A percentile compares a stretch with the other conserved stretches of the same genome.
These are phyloP conservation scores for Rhizoglyphus robini DNA, from an alignment of 1,140 invertebrate genomes.

Conservation along the genomic window DNA sequence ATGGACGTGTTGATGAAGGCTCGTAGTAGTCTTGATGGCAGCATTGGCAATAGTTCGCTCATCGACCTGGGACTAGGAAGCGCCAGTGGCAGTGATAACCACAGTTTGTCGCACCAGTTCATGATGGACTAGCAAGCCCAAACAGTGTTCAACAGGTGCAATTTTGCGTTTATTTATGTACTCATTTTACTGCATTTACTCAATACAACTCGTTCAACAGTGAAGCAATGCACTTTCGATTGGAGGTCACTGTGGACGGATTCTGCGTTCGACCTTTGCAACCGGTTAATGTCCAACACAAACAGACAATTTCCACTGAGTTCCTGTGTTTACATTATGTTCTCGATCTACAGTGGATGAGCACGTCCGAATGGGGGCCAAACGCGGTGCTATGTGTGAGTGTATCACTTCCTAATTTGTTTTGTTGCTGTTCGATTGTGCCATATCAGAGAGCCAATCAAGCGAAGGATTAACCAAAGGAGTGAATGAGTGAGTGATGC, in stretches of 20 bases:
- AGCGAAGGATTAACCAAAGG: background rate
- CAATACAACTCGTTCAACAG: too few relatives aligned
- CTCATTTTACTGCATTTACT: too few relatives aligned
- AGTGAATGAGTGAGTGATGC: background rate
- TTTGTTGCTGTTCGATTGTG: background rate
- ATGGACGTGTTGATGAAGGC: conserved; percentile 2
- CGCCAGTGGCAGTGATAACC: background rate
- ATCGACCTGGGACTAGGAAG: background rate
- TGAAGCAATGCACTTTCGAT: too few relatives aligned
- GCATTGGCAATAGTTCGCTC: background rate
- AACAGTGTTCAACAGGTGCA: background rate
- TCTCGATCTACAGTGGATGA: too few relatives aligned
- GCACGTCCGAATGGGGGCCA: too few relatives aligned
- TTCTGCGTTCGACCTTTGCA: too few relatives aligned
- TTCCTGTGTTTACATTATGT: too few relatives aligned
- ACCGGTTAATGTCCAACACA: too few relatives aligned
- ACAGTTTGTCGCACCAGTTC: background rate
- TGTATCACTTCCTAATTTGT: background rate
- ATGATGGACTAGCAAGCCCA: background rate
- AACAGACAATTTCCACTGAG: too few relatives aligned
- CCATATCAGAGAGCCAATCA: background rate
- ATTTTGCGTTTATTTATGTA: too few relatives aligned
- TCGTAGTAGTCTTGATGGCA: background rate
- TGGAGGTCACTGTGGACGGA: too few relatives aligned
- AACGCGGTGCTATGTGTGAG: too few relatives aligned